Evolutionary conservation across 1,140 invertebrate species (phyloP), one percentile per base, ranked within the genome.

Genomic region (Aradophagus sp.): DNA sequence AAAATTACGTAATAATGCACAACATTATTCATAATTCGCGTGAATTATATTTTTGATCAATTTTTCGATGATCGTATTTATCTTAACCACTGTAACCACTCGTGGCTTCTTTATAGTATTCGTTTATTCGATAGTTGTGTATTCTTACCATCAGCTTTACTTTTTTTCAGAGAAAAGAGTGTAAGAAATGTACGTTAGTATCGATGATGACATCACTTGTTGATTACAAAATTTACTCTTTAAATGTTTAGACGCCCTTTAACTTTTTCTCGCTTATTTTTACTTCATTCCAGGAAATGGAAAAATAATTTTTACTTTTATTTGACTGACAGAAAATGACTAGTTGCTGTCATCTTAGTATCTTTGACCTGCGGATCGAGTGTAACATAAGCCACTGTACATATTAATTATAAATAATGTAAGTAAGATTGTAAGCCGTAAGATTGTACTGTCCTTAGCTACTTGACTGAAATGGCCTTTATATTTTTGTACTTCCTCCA

Each of bases 371-470:
- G 27, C 71, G 55, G 63, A 42, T 74, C 58, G 71, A 73, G 61
- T 82, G 77, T 83, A 82, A 77, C 59, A 80, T 84, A 83, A 80
- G 77, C 75, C 73, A 73, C 69, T 85, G 83, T 85, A 83, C 71
- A 81, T 81, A 81, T 78, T 77, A 75, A 74, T 73, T 65, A 62
- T 77, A 77, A 75, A 72, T 72, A 71, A 55, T 73, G 50, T 71
- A 69, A 72, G 12, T 74, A 74, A 74, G 55, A 17, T 36, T 44
- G 48, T 72, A 74, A 36, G 20, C 12, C 36, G 26, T 72, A 67
- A 74, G 62, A 48, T 65, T 47, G 32, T 59, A 65, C 50, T 36
- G 59, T 68, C 8, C 39, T 65, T 35, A 61, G n/a, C 47, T 68
- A 74, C 48, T 71, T 62, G 77, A 78, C 77, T 76, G 76, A 78